These are phyloP conservation scores for Neodon shergylaensis DNA, from an alignment of 2,113 vertebrate species.

Conservation along the genomic window DNA sequence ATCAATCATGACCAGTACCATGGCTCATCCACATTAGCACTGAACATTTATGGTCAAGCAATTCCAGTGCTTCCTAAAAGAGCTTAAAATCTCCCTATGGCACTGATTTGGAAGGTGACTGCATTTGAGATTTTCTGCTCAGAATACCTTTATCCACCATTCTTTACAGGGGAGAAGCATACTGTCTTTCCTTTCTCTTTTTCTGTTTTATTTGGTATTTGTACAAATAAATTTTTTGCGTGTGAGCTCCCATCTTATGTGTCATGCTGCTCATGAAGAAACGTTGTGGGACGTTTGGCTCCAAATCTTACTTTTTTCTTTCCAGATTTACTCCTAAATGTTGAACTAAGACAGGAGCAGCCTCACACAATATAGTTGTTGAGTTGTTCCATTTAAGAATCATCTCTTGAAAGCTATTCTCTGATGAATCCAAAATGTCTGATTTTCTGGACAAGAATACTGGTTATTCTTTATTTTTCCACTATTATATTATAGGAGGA, in stretches of 20 bases:
- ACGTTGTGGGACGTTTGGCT: background rate
- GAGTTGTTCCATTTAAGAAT: background rate
- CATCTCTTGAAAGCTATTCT: background rate
- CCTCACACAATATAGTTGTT: background rate
- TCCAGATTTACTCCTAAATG: too few species aligned
- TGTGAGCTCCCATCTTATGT: too few species aligned
- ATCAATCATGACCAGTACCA: background rate
- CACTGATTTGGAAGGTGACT: fast-evolving
- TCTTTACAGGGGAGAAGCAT: background rate
- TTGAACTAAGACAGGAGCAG: background rate
- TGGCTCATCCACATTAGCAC: background rate
- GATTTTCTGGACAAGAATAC: background rate
- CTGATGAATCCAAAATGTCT: background rate
- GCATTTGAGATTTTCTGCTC: background rate
- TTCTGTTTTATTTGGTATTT: background rate
- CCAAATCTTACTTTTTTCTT: background rate
- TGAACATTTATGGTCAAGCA: too few species aligned
- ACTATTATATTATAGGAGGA: background rate
- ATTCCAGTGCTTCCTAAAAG: fast-evolving
- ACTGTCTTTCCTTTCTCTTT: background rate
- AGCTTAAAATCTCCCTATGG: fast-evolving
- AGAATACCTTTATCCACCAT: background rate
- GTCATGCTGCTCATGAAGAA: background rate
- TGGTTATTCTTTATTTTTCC: background rate
- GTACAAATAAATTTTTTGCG: background rate